These are phyloP conservation scores for Epinotia demarniana DNA, from an alignment of 2,888 invertebrate species.

Conservation along the genomic window DNA sequence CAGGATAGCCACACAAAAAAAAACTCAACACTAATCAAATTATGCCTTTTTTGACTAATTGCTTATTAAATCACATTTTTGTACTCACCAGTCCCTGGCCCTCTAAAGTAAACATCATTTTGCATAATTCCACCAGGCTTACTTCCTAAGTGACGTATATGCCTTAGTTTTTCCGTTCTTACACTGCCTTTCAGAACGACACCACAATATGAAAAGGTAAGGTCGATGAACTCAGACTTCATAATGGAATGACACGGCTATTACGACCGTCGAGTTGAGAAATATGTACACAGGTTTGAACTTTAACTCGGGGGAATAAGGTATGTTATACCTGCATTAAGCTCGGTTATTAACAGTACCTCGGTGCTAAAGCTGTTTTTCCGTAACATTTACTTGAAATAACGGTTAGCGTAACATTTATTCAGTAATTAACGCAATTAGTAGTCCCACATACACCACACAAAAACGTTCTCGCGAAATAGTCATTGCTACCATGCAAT, in stretches of 20 bases:
- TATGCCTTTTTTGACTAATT: conserved; percentile 19
- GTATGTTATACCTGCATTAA: background rate
- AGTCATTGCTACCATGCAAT: background rate
- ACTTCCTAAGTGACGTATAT: background rate
- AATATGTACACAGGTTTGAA: conserved; percentile 19
- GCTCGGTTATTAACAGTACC: background rate
- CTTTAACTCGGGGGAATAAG: background rate
- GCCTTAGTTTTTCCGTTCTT: background rate
- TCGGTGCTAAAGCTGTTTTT: conserved; percentile 1
- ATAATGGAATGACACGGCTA: conserved; percentile 31
- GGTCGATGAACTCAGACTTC: conserved; percentile 19
- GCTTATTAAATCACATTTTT: conserved; percentile 12
- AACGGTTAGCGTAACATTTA: conserved; percentile 1
- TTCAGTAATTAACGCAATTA: conserved; percentile 15
- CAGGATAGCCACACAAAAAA: background rate
- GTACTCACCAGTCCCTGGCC: background rate
- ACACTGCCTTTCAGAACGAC: background rate
- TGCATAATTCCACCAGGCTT: background rate
- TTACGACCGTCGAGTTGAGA: background rate
- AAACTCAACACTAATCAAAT: background rate
- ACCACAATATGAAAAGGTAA: background rate
- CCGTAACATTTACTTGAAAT: conserved; percentile 19
- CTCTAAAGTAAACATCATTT: conserved; percentile 4
- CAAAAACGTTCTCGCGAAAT: background rate
- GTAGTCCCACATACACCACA: background rate